phyloP scores from a whole-genome alignment of 2,113 vertebrate species.

The Tupaia tana region DNA sequence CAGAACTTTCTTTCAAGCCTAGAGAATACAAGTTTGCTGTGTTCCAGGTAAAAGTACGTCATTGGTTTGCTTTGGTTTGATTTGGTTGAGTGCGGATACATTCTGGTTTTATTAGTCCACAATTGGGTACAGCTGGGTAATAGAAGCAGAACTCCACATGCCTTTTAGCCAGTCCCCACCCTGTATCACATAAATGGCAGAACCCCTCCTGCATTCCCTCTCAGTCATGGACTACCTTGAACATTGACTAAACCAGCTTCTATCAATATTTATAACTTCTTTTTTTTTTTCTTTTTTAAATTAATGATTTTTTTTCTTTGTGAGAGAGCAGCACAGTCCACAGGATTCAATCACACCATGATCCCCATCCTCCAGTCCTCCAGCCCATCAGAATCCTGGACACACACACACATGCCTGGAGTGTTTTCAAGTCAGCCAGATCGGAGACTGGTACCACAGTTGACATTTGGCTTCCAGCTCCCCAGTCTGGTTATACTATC shows the following conservation, averaged over 20 bases:
- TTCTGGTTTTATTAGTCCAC: not conserved
- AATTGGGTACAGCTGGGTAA: not conserved
- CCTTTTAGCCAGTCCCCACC: not conserved
- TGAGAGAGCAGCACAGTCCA: too few relatives aligned
- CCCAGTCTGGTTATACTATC: too few relatives aligned
- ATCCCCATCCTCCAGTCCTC: too few relatives aligned
- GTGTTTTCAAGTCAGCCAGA: too few relatives aligned
- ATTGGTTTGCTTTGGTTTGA: not conserved
- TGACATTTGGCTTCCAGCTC: too few relatives aligned
- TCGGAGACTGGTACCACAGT: too few relatives aligned
- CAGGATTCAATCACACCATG: too few relatives aligned
- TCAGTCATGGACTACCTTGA: not conserved
- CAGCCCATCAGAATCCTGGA: too few relatives aligned
- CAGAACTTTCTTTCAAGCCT: not conserved
- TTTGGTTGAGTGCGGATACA: not conserved
- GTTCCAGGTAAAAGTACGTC: not conserved
- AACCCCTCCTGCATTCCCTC: not conserved
- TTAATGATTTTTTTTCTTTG: too few relatives aligned
- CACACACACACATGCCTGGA: too few relatives aligned
- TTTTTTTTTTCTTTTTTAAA: not conserved
- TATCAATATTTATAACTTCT: not conserved
- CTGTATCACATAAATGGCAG: not conserved
- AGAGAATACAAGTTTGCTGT: not conserved
- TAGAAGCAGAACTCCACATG: not conserved
- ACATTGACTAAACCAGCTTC: not conserved